phyloP scores from a whole-genome alignment of 2,888 invertebrate species.

The Hypselothyrea guttata region DNA sequence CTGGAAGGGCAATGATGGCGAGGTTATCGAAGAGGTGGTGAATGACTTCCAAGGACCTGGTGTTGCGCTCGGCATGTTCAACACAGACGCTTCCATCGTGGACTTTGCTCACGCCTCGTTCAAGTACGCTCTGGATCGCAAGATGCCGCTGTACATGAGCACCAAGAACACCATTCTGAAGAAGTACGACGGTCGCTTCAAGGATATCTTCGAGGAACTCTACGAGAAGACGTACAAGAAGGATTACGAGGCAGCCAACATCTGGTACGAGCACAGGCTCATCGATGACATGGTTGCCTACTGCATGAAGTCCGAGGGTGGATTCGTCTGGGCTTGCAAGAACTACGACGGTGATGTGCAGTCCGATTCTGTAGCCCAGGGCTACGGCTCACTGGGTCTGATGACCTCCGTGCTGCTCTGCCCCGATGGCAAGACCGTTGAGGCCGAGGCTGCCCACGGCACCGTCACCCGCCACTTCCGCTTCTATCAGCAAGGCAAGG shows the following conservation, averaged over 20 bases:
- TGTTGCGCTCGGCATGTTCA: conserved; percentile 97
- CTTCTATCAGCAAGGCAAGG: conserved; percentile 95
- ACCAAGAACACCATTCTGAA: conserved; percentile 99
- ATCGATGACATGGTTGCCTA: conserved; percentile 99
- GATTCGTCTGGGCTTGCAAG: conserved; percentile 99
- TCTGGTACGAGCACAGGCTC: conserved; percentile 99
- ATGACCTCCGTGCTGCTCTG: conserved; percentile 99
- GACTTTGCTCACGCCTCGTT: conserved; percentile 98
- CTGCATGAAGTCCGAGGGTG: conserved; percentile 98
- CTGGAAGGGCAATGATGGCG: conserved; percentile 85
- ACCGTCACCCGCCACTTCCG: conserved; percentile 96
- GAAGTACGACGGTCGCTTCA: conserved; percentile 97
- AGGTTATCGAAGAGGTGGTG: conserved; percentile 88
- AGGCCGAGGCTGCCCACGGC: conserved; percentile 99
- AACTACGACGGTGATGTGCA: conserved; percentile 99
- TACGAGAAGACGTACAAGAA: conserved; percentile 94
- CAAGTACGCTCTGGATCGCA: conserved; percentile 92
- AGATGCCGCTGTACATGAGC: conserved; percentile 95
- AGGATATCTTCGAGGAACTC: conserved; percentile 98
- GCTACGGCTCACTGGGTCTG: conserved; percentile 96
- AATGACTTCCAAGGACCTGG: conserved; percentile 94
- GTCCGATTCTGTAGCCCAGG: conserved; percentile 98
- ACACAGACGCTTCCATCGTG: conserved; percentile 96
- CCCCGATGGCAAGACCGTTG: conserved; percentile 98
- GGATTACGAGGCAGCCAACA: conserved; percentile 91